These are phyloP conservation scores for Sterna hirundo DNA, from an alignment of 2,113 vertebrate species.

Conservation along the genomic window DNA sequence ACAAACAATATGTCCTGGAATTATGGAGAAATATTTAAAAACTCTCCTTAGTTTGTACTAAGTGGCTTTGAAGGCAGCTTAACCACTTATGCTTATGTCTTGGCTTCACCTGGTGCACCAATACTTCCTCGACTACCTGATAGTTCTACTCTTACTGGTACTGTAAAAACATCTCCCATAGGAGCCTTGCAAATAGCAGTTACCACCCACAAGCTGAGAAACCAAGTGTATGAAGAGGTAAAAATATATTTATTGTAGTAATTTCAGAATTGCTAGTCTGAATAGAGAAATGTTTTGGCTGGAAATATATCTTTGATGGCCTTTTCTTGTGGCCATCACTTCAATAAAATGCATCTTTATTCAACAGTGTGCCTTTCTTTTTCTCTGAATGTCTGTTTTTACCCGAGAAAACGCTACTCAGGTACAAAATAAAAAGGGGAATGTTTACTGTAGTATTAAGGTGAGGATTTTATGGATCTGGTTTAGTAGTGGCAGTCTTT, in stretches of 20 bases:
- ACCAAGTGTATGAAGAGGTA: slow-evolving; percentile 25
- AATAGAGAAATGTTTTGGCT: neutral
- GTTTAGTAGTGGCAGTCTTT: neutral
- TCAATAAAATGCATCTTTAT: slow-evolving; percentile 55
- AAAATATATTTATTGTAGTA: slow-evolving; percentile 11
- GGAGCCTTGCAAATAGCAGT: neutral
- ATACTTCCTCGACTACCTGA: neutral
- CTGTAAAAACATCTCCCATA: neutral
- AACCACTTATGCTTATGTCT: neutral
- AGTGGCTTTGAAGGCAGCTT: neutral
- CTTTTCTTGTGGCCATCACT: neutral
- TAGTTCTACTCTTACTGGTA: neutral
- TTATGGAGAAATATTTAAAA: neutral
- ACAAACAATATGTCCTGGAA: neutral
- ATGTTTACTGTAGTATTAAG: neutral
- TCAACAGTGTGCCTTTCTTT: neutral
- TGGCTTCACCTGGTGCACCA: neutral
- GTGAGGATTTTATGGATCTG: neutral
- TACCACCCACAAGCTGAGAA: neutral
- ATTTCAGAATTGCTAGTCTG: neutral
- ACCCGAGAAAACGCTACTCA: neutral
- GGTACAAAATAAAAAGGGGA: neutral
- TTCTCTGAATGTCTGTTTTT: neutral
- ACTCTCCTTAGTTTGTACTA: neutral
- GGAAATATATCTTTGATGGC: neutral